These are phyloP conservation scores for Hirtodrosophila confusa DNA, from an alignment of 2,888 invertebrate species.

Conservation along the genomic window DNA sequence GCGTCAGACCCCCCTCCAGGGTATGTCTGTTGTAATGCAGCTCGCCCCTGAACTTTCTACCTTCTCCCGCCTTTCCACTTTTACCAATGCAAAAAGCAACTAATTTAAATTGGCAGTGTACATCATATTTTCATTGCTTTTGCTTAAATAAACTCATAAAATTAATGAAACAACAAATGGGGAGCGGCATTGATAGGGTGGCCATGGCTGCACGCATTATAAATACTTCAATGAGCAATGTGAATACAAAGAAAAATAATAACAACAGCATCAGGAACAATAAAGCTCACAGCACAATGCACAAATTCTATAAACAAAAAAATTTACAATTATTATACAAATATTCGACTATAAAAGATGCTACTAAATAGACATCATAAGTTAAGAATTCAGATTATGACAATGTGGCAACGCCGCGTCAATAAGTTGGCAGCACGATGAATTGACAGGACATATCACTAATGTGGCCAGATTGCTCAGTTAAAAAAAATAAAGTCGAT, in stretches of 20 bases:
- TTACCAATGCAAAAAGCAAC: conserved; percentile 45
- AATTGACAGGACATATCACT: too few relatives aligned
- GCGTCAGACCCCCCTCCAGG: conserved; percentile 18
- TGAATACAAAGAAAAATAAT: conserved; percentile 23
- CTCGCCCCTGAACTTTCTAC: neutral
- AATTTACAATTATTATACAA: neutral
- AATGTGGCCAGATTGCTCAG: too few relatives aligned
- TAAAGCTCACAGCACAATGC: conserved; percentile 36
- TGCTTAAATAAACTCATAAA: conserved; percentile 68
- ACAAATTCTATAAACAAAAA: conserved; percentile 27
- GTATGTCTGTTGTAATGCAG: conserved; percentile 4
- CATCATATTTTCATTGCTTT: conserved; percentile 70
- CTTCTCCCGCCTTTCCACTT: neutral
- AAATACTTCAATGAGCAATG: conserved; percentile 55
- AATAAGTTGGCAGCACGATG: too few relatives aligned
- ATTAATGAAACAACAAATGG: conserved; percentile 35
- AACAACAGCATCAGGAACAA: conserved; percentile 29
- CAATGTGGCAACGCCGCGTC: too few relatives aligned
- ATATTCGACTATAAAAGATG: conserved; percentile 4
- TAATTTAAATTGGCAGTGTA: conserved; percentile 63
- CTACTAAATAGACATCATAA: too few relatives aligned
- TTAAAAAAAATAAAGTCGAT: too few relatives aligned
- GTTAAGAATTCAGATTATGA: too few relatives aligned
- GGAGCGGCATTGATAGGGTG: conserved; percentile 13
- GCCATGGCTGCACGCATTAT: conserved; percentile 48